Evolutionary conservation across 2,888 invertebrate species (phyloP).

Genomic region (Sesamia inferens): DNA sequence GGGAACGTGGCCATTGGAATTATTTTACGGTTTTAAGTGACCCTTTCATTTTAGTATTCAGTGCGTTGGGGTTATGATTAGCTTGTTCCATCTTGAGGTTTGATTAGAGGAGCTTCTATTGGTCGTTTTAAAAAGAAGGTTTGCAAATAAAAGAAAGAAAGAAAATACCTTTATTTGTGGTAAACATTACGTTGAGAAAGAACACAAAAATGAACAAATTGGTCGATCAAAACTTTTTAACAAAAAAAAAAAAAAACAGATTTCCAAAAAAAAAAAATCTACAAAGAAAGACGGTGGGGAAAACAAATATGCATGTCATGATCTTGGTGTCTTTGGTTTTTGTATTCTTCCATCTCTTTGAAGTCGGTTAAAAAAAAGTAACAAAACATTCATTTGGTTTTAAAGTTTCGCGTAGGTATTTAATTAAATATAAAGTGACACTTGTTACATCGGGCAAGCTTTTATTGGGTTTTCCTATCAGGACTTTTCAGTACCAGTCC

Average conservation of each 20-base stretch:
- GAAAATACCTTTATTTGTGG: too few relatives aligned
- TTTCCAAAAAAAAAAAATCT: too few relatives aligned
- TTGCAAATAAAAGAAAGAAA: neutral
- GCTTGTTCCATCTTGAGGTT: constrained; percentile 33
- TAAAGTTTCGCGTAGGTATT: neutral
- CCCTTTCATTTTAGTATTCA: constrained; percentile 61
- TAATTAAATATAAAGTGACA: too few relatives aligned
- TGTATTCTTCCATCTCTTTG: too few relatives aligned
- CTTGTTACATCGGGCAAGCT: too few relatives aligned
- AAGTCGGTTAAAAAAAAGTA: too few relatives aligned
- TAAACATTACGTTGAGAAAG: too few relatives aligned
- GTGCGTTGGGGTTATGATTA: constrained; percentile 54
- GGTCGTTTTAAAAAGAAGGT: neutral
- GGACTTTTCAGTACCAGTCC: neutral
- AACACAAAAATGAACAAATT: neutral
- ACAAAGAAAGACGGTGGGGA: too few relatives aligned
- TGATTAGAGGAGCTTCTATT: constrained; percentile 21
- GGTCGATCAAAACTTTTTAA: too few relatives aligned
- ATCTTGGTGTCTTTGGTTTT: too few relatives aligned
- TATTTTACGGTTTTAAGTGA: constrained; percentile 63
- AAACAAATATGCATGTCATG: too few relatives aligned
- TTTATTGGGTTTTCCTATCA: neutral
- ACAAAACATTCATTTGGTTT: neutral
- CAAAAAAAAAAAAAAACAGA: too few relatives aligned
- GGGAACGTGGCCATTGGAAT: constrained; percentile 58